Percentiles rank a stretch among this genome's conserved stretches.
Conservation (phyloP, 2,113 vertebrate species). For the Cyanoderma ruficeps region DNA sequence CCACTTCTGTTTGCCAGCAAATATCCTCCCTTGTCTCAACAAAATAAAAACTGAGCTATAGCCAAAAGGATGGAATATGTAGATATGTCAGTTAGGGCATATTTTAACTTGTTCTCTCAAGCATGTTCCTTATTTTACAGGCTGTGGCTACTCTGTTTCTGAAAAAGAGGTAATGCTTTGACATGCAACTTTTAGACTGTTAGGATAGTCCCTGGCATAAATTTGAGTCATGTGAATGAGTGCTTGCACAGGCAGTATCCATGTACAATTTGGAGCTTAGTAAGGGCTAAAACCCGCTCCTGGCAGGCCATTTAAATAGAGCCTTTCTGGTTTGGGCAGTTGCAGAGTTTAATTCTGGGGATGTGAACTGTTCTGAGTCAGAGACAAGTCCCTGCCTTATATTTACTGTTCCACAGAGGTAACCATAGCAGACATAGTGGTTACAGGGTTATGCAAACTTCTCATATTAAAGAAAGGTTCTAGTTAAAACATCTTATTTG, state of each 20-base stretch:
- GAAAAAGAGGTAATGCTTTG: neutral
- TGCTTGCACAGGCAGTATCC: neutral
- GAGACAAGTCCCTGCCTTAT: neutral
- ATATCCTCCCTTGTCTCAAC: neutral
- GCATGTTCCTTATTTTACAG: neutral
- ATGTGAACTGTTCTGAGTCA: neutral
- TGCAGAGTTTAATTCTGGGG: neutral
- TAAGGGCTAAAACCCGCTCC: neutral
- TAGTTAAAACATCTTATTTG: neutral
- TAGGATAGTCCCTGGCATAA: neutral
- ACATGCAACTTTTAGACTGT: neutral
- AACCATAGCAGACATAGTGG: neutral
- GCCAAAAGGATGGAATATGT: neutral
- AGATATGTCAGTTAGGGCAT: neutral
- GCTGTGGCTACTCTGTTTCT: neutral
- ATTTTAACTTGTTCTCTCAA: neutral
- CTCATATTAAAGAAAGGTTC: neutral
- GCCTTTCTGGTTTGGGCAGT: neutral
- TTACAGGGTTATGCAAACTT: conserved; percentile 30
- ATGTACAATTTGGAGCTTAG: neutral
- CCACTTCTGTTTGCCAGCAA: neutral
- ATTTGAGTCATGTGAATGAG: neutral
- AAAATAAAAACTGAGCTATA: neutral
- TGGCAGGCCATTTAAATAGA: neutral
- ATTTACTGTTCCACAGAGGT: neutral